These are phyloP conservation scores for Emmelina monodactyla DNA, from an alignment of 2,888 invertebrate genomes.

Conservation along the genomic window DNA sequence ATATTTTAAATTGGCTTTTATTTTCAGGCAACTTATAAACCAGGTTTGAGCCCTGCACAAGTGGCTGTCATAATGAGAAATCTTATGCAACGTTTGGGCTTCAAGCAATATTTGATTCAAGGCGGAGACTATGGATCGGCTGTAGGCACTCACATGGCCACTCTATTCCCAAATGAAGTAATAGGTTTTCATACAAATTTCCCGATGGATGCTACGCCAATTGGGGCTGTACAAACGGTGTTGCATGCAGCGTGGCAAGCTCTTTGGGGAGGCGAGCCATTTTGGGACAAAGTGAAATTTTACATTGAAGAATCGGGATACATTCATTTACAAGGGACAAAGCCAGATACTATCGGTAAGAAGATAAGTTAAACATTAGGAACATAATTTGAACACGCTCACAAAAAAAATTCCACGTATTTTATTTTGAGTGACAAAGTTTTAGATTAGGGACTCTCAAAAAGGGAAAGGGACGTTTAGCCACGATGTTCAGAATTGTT, in stretches of 20 bases:
- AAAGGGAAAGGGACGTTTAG: too few species aligned
- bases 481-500: background rate
- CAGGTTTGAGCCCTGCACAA: slow-evolving; percentile 66
- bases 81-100: slow-evolving; percentile 74
- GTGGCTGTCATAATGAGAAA: slow-evolving; percentile 71
- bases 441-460: too few species aligned
- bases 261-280: slow-evolving; percentile 59
- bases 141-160: slow-evolving; percentile 68
- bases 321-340: slow-evolving; percentile 79
- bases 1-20: too few species aligned
- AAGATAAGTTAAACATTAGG: too few species aligned
- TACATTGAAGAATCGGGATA: slow-evolving; percentile 65
- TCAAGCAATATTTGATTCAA: slow-evolving; percentile 71
- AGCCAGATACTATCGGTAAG: slow-evolving; percentile 82
- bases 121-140: slow-evolving; percentile 81
- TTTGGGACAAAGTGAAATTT: slow-evolving; percentile 32
- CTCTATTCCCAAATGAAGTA: slow-evolving; percentile 68
- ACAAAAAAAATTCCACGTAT: background rate
- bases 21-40: slow-evolving; percentile 56
- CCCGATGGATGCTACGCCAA: slow-evolving; percentile 42
- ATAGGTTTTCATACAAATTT: slow-evolving; percentile 71
- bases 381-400: too few species aligned
- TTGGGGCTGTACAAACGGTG: slow-evolving; percentile 29
- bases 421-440: too few species aligned
- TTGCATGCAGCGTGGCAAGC: slow-evolving; percentile 60